Percentiles rank a stretch among this genome's conserved stretches.
Conservation (phyloP, 2,797 vertebrate genomes). For the Masticophis lateralis region DNA sequence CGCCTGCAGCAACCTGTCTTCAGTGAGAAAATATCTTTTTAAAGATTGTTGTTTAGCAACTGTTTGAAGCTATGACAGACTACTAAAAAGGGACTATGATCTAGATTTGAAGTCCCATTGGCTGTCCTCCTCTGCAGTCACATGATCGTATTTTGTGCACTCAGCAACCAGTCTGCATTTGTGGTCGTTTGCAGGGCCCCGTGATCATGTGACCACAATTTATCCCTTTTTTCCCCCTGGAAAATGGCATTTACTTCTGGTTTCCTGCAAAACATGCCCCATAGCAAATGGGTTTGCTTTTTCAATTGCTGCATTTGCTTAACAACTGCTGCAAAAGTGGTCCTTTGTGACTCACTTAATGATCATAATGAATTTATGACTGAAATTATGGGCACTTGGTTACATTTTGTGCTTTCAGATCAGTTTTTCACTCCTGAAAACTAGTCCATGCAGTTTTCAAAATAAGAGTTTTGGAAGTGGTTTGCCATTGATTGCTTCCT, state of each 20-base stretch:
- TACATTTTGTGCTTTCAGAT: background rate
- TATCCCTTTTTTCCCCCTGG: too few relatives aligned
- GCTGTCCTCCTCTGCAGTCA: too few relatives aligned
- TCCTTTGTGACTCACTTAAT: background rate
- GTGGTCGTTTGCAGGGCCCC: background rate
- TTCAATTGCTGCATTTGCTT: background rate
- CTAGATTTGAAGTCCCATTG: too few relatives aligned
- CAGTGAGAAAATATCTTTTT: background rate
- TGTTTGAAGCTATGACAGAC: too few relatives aligned
- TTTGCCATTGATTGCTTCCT: background rate
- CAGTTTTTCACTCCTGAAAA: background rate
- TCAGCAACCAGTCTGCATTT: background rate
- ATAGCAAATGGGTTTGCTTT: background rate
- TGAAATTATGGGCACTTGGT: background rate
- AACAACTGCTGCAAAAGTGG: background rate
- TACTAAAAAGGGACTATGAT: too few relatives aligned
- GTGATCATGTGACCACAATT: background rate
- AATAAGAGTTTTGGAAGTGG: background rate
- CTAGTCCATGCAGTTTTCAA: background rate
- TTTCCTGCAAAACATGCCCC: background rate
- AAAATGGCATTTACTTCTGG: background rate
- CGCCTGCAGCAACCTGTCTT: background rate
- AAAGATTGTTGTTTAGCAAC: background rate
- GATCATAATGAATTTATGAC: background rate
- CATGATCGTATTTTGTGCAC: background rate